phyloP scores from a whole-genome alignment of 2,888 invertebrate genomes.

The Rhagonycha fulva region DNA sequence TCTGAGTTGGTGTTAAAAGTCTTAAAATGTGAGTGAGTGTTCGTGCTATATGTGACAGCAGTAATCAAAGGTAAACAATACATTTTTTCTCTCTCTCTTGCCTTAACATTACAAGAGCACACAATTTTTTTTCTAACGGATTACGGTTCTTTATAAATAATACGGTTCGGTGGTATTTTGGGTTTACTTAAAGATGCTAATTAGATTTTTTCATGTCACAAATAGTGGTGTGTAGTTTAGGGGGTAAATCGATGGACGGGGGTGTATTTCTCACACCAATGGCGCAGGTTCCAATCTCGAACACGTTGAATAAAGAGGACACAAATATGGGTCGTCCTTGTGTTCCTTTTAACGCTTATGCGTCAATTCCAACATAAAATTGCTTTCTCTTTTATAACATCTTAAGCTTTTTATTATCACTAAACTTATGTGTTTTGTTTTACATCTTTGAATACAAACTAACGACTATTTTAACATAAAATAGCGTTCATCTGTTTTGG shows the following conservation, averaged over 20 bases:
- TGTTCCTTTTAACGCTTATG: constrained; percentile 21
- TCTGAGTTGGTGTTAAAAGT: constrained; percentile 16
- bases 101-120: constrained; percentile 13
- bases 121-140: neutral
- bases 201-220: constrained; percentile 20
- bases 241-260: constrained; percentile 46
- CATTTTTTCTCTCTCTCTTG: constrained; percentile 44
- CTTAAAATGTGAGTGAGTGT: constrained; percentile 19
- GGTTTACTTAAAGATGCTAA: neutral
- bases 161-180: neutral
- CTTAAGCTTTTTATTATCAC: constrained; percentile 5
- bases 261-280: constrained; percentile 41
- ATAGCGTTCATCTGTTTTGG: neutral
- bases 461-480: neutral
- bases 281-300: constrained; percentile 47
- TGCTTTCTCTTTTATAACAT: constrained; percentile 14
- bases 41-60: constrained; percentile 43
- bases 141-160: neutral
- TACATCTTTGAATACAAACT: neutral
- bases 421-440: constrained; percentile 4
- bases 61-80: constrained; percentile 54
- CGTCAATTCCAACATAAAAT: constrained; percentile 19
- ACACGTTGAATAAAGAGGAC: constrained; percentile 39
- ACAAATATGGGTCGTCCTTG: constrained; percentile 29
- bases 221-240: constrained; percentile 32